Conservation (phyloP, 2,888 invertebrate species). For the Netelia fuscicornis region DNA sequence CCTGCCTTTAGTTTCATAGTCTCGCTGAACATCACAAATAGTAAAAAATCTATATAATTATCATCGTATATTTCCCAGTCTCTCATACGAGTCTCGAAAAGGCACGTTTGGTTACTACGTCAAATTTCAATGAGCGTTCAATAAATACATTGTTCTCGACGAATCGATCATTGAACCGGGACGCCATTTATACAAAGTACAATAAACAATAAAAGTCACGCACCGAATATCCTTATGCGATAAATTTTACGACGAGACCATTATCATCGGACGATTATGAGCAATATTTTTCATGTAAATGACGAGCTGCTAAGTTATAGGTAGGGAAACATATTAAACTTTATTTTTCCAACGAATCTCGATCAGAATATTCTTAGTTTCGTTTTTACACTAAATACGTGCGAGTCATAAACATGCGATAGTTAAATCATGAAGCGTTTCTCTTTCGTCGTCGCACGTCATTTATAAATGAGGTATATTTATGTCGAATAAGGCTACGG, state of each 20-base stretch:
- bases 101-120: conserved; percentile 40
- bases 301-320: conserved; percentile 5
- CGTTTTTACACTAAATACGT: conserved; percentile 34
- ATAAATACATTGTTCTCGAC: conserved; percentile 31
- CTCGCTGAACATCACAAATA: conserved; percentile 65
- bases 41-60: conserved; percentile 50
- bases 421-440: conserved; percentile 18
- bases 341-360: conserved; percentile 5
- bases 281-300: conserved; percentile 23
- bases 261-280: conserved; percentile 10
- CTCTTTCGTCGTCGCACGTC: background rate
- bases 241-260: conserved; percentile 12
- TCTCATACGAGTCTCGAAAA: conserved; percentile 31
- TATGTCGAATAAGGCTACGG: conserved; percentile 25
- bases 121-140: conserved; percentile 27
- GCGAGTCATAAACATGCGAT: conserved; percentile 24
- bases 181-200: background rate
- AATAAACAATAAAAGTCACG: background rate
- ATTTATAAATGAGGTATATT: conserved; percentile 36
- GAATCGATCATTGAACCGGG: conserved; percentile 18
- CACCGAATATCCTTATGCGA: background rate
- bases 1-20: conserved; percentile 57
- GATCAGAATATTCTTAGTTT: conserved; percentile 6
- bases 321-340: conserved; percentile 33
- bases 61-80: conserved; percentile 16